Conservation (phyloP, 37 sponge, comb jelly and placozoan species). For the Beroe forskalii region DNA sequence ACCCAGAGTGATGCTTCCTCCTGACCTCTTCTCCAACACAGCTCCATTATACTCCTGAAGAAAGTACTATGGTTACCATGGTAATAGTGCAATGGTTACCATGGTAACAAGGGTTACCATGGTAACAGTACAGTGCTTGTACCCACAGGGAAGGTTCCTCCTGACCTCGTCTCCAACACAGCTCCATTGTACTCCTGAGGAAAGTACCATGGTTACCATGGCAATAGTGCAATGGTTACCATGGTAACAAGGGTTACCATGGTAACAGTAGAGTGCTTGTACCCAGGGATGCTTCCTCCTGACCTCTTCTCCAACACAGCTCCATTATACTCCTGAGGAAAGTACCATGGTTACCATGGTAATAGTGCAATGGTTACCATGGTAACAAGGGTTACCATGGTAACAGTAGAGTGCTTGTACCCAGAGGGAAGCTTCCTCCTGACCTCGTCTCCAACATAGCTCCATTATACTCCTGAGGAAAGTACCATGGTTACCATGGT, state of each 20-base stretch:
- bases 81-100: no score
- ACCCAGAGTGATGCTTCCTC: slow-evolving; percentile 30
- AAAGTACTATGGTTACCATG: no score
- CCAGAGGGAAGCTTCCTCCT: slow-evolving; percentile 37
- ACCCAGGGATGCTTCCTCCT: slow-evolving; percentile 39
- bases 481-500: not conserved
- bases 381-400: not conserved
- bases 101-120: no score
- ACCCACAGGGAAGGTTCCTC: slow-evolving; percentile 24
- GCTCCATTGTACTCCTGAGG: slow-evolving; percentile 16
- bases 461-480: slow-evolving; percentile 46
- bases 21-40: slow-evolving; percentile 3
- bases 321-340: slow-evolving; percentile 51
- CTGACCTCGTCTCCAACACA: slow-evolving; percentile 6
- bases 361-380: no score
- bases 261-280: slow-evolving; percentile 32
- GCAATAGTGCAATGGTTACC: no score
- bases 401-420: slow-evolving; percentile 40
- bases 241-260: not conserved
- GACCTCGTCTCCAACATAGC: slow-evolving; percentile 42
- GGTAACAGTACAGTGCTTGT: slow-evolving; percentile 26
- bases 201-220: no score
- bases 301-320: slow-evolving; percentile 40
- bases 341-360: not conserved
- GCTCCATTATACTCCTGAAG: no score